Percentiles rank a stretch among this genome's conserved stretches.
Evolutionary conservation across 2,888 invertebrate species (phyloP).

Genomic region (Dermolepida albohirtum): DNA sequence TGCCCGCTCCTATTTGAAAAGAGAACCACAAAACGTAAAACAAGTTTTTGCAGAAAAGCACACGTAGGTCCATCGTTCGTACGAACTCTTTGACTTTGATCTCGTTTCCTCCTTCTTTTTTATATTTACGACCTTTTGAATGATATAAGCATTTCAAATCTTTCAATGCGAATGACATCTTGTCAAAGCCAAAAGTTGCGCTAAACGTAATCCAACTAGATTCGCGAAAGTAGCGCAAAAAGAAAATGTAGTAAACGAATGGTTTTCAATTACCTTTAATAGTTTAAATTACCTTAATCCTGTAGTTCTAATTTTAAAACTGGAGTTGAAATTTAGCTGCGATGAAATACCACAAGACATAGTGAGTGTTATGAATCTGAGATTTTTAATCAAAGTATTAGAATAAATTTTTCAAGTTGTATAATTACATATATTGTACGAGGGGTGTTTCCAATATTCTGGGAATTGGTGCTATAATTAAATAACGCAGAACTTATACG

Average conservation of each 20-base stretch:
- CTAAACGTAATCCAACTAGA: constrained; percentile 5
- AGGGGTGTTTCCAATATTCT: too few relatives aligned
- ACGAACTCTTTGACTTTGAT: constrained; percentile 22
- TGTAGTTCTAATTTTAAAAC: too few relatives aligned
- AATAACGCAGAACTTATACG: too few relatives aligned
- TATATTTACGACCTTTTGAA: constrained; percentile 11
- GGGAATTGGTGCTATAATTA: too few relatives aligned
- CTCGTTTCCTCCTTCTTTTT: constrained; percentile 19
- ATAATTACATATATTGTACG: too few relatives aligned
- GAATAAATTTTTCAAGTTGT: too few relatives aligned
- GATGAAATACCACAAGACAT: too few relatives aligned
- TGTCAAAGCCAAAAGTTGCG: constrained; percentile 10
- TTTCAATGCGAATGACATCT: constrained; percentile 19
- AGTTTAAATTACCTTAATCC: background rate
- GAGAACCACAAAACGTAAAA: constrained; percentile 10
- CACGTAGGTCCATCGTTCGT: background rate
- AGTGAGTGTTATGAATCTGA: too few relatives aligned
- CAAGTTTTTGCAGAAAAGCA: constrained; percentile 9
- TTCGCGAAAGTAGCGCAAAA: background rate
- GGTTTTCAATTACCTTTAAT: background rate
- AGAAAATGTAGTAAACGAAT: background rate
- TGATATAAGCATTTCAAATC: constrained; percentile 2
- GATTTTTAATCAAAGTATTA: too few relatives aligned
- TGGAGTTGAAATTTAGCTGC: too few relatives aligned
- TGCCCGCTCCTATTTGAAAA: constrained; percentile 6